Percentiles rank a stretch among this genome's conserved stretches.
phyloP scores from a whole-genome alignment of 2,888 invertebrate genomes.

The Lissonota sp. region DNA sequence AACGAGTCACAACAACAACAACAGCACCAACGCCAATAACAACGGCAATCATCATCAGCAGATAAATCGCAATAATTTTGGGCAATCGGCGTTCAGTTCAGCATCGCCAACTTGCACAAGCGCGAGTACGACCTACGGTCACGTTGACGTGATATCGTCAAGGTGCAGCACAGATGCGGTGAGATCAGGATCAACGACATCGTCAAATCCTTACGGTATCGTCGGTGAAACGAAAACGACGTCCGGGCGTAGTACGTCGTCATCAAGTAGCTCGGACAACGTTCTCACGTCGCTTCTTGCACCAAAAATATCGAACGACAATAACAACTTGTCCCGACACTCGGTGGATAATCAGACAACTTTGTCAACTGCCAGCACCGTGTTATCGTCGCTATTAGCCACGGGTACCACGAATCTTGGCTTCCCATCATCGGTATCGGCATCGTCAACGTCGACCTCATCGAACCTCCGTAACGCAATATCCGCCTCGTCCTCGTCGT shows the following conservation, averaged over 20 bases:
- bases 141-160: conserved; percentile 72
- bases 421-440: conserved; percentile 58
- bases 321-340: conserved; percentile 57
- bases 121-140: conserved; percentile 73
- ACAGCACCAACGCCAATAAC: conserved; percentile 55
- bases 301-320: conserved; percentile 67
- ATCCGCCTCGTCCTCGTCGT: conserved; percentile 63
- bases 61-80: conserved; percentile 64
- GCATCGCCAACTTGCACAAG: conserved; percentile 66
- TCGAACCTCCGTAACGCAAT: conserved; percentile 58
- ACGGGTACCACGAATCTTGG: conserved; percentile 64
- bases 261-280: conserved; percentile 64
- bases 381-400: conserved; percentile 71
- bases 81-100: conserved; percentile 61
- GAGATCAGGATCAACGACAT: conserved; percentile 56
- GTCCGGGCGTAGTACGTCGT: conserved; percentile 32
- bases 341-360: conserved; percentile 47
- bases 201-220: conserved; percentile 65
- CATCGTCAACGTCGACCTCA: conserved; percentile 62
- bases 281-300: conserved; percentile 72
- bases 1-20: conserved; percentile 52
- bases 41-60: conserved; percentile 59
- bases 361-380: conserved; percentile 64
- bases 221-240: conserved; percentile 52
- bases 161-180: conserved; percentile 73